Evolutionary conservation across 2,113 vertebrate genomes (phyloP).

Genomic region (Gnathonemus echidnorhynchus): DNA sequence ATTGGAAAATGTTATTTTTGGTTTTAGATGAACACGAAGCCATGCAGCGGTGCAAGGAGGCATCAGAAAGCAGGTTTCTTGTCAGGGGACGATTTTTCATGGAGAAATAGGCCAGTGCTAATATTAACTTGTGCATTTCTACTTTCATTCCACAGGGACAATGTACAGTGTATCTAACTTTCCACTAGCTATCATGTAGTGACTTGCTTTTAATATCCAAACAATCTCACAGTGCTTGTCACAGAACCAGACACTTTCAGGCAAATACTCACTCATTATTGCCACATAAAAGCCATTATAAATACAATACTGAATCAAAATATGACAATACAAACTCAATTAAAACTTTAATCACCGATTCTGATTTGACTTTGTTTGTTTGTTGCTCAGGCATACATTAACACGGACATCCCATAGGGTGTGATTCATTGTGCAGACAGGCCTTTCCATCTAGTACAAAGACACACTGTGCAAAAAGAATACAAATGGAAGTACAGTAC

Average conservation of each 20-base stretch:
- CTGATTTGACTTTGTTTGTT: neutral
- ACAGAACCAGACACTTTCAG: neutral
- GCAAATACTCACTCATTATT: neutral
- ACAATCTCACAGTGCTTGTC: neutral
- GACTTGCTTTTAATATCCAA: neutral
- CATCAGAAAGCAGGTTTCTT: neutral
- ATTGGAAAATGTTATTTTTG: neutral
- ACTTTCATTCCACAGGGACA: conserved; percentile 3
- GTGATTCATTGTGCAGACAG: neutral
- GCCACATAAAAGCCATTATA: neutral
- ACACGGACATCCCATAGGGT: neutral
- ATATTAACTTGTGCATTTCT: neutral
- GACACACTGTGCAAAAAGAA: neutral
- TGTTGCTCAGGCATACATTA: neutral
- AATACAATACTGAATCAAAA: neutral
- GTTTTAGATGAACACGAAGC: neutral
- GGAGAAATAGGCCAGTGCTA: conserved; percentile 20
- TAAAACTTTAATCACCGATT: neutral
- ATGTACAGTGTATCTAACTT: neutral
- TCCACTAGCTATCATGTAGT: neutral
- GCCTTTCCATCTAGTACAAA: neutral
- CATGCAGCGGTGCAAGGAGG: neutral
- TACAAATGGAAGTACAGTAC: neutral
- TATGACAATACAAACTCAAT: neutral
- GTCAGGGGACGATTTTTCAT: conserved; percentile 11